These are phyloP conservation scores for Neodiprion fabricii DNA, from an alignment of 1,140 invertebrate species.

Conservation along the genomic window DNA sequence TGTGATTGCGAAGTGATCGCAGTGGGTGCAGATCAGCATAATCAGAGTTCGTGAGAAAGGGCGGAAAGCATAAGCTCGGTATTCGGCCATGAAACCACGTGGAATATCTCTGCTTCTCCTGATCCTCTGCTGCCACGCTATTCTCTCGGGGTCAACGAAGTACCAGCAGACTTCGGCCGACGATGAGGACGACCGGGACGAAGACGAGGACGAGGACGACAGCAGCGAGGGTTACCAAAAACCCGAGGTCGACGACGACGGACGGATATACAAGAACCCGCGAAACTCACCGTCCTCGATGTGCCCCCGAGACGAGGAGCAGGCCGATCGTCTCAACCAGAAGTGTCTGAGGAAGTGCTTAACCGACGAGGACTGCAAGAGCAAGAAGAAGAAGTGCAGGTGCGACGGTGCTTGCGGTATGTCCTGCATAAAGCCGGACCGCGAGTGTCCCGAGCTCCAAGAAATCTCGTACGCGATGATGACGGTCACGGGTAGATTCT, in stretches of 20 bases:
- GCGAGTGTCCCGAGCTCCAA: slow-evolving; percentile 78
- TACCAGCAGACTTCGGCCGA: slow-evolving; percentile 43
- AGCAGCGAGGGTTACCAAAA: slow-evolving; percentile 64
- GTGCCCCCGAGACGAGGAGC: slow-evolving; percentile 78
- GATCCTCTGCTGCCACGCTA: slow-evolving; percentile 40
- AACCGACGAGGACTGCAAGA: slow-evolving; percentile 89
- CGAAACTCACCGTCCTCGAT: slow-evolving; percentile 77
- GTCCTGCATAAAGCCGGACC: slow-evolving; percentile 91
- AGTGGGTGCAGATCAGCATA: neutral
- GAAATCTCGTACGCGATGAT: slow-evolving; percentile 73
- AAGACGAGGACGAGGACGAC: slow-evolving; percentile 63
- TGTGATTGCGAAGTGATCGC: neutral
- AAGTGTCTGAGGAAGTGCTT: slow-evolving; percentile 88
- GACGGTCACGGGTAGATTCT: slow-evolving; percentile 71
- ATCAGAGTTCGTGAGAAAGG: too few relatives aligned
- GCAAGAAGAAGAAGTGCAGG: slow-evolving; percentile 88
- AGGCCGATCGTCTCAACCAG: slow-evolving; percentile 65
- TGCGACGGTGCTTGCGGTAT: slow-evolving; percentile 93
- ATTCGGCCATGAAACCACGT: slow-evolving; percentile 46
- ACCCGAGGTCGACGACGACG: slow-evolving; percentile 67
- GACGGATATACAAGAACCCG: slow-evolving; percentile 79
- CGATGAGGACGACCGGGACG: slow-evolving; percentile 56
- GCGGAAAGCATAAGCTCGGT: neutral
- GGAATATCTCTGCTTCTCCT: slow-evolving; percentile 41
- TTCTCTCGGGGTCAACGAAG: slow-evolving; percentile 45